These are phyloP conservation scores for Strigamia maritima DNA, from an alignment of 2,888 invertebrate species.

Conservation along the genomic window DNA sequence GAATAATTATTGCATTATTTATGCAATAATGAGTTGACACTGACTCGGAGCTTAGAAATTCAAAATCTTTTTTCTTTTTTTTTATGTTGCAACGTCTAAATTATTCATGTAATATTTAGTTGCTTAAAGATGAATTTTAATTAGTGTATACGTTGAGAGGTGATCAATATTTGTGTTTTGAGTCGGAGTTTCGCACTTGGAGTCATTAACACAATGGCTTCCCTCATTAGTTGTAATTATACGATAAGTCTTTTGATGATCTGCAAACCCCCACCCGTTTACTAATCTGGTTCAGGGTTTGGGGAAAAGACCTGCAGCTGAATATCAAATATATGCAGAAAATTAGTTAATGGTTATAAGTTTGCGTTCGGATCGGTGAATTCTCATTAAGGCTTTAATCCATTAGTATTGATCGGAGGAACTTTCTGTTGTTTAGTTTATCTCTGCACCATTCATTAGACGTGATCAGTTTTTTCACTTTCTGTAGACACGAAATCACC, in stretches of 20 bases:
- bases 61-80: not conserved
- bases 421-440: too few relatives aligned
- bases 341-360: not conserved
- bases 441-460: too few relatives aligned
- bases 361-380: not conserved
- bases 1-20: too few relatives aligned
- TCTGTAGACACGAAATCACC: too few relatives aligned
- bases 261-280: slow-evolving; percentile 2
- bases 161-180: slow-evolving; percentile 32
- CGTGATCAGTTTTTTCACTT: too few relatives aligned
- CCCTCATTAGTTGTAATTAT: slow-evolving; percentile 28
- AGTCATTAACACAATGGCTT: slow-evolving; percentile 27
- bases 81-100: not conserved
- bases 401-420: not conserved
- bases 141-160: slow-evolving; percentile 22
- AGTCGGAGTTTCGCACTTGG: slow-evolving; percentile 22
- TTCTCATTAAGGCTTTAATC: not conserved
- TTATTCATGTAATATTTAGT: slow-evolving; percentile 5
- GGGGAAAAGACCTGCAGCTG: not conserved
- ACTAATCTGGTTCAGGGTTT: not conserved
- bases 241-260: slow-evolving; percentile 25
- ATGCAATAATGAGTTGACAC: too few relatives aligned
- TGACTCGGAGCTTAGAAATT: too few relatives aligned
- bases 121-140: slow-evolving; percentile 28
- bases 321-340: not conserved